Evolutionary conservation across 2,113 vertebrate genomes (phyloP), one percentile per base, ranked within the genome.

Genomic region (Paraplagusia blochii): DNA sequence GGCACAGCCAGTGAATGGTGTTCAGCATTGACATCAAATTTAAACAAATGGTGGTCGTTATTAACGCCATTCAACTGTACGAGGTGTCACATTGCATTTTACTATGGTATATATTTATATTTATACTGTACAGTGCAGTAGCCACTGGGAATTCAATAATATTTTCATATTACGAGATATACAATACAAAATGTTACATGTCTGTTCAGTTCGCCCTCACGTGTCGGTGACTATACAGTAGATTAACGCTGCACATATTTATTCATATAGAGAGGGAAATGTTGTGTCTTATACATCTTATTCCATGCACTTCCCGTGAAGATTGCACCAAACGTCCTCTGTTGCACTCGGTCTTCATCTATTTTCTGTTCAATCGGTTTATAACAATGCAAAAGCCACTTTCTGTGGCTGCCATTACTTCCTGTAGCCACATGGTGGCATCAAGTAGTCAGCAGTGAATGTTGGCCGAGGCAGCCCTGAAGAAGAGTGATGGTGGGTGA

Each of bases 361-460:
- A 35, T 42, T 42, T 60, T 35, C 43, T 57, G n/a, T 50, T 50
- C 51, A 50, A 79, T 67, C 50, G 63, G 34, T 67, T 69, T 47
- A 50, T 0, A 46, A 68, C 67, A 58, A 73, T 50, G 67, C 70
- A 39, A n/a, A 66, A 75, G 72, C 64, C 68, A 13, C 51, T 63
- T 78, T 29, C 17, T 69, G 63, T 77, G 76, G 69, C 71, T 64
- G 46, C 14, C 8, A 59, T 48, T 55, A 54, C 53, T 63, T 76
- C 58, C 68, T 66, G 34, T 62, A 77, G 79, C 83, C 85, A 86
- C 83, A 81, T 35, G n/a, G 82, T 87, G 85, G 87, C 85, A 70
- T 70, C 68, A 70, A 63, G 12, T 43, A 79, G 66, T 44, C 65
- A 78, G 44, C 44, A 39, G 18, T 49, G 13, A 33, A 45, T 34